Percentiles rank a stretch among this genome's conserved stretches.
Conservation (phyloP, 2,113 vertebrate genomes). For the Neotoma lepida region DNA sequence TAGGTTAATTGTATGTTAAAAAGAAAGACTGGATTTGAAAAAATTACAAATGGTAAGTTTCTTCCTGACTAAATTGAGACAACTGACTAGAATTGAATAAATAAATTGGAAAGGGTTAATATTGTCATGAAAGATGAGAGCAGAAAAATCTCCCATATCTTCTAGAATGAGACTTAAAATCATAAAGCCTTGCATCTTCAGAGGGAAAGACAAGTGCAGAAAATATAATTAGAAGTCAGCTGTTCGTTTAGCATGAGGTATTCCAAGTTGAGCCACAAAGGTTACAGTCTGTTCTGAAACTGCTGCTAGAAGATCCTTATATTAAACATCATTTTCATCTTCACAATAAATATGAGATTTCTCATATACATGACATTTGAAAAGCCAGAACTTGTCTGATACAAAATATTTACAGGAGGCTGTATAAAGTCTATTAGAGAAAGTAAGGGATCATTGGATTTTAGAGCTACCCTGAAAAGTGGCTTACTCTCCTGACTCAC, state of each 20-base stretch:
- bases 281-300: not conserved
- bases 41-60: not conserved
- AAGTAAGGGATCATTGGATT: not conserved
- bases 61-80: not conserved
- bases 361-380: not conserved
- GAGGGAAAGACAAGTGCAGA: not conserved
- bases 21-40: not conserved
- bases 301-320: not conserved
- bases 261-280: not conserved
- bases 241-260: slow-evolving; percentile 18
- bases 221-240: slow-evolving; percentile 33
- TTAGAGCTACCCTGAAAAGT: not conserved
- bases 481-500: not conserved
- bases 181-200: not conserved
- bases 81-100: not conserved
- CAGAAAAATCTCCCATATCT: not conserved
- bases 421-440: not conserved
- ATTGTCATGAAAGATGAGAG: not conserved
- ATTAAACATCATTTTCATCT: not conserved
- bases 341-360: slow-evolving; percentile 27
- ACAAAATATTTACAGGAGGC: not conserved
- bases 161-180: not conserved
- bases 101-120: slow-evolving; percentile 15
- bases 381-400: slow-evolving; percentile 5
- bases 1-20: not conserved